Percentiles rank a stretch among this genome's conserved stretches.
Evolutionary conservation across 1,140 invertebrate genomes (phyloP).

Genomic region (Caerostris extrusa): DNA sequence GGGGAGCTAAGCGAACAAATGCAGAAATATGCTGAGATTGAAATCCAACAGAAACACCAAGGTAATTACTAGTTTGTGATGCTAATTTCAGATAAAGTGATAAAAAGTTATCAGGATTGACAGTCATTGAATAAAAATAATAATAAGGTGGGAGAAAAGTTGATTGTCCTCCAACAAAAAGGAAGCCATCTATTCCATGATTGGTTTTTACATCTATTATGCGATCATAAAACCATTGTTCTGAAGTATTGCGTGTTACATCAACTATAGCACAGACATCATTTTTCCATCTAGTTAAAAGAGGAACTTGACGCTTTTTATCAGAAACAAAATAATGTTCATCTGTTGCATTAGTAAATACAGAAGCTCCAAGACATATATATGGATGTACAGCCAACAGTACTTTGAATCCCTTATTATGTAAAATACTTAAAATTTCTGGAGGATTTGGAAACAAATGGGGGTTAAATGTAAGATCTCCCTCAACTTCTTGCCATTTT

Average conservation of each 20-base stretch:
- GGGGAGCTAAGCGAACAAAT: conserved; percentile 93
- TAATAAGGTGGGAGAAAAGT: conserved; percentile 75
- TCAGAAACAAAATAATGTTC: conserved; percentile 77
- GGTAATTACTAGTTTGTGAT: conserved; percentile 58
- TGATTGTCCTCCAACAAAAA: conserved; percentile 83
- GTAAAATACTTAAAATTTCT: conserved; percentile 90
- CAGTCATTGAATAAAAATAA: conserved; percentile 78
- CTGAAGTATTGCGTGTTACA: conserved; percentile 89
- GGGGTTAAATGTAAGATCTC: conserved; percentile 82
- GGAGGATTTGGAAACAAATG: conserved; percentile 87
- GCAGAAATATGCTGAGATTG: conserved; percentile 75
- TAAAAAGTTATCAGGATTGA: conserved; percentile 91
- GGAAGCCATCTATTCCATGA: conserved; percentile 93
- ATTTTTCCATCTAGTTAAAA: conserved; percentile 78
- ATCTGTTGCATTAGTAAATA: conserved; percentile 75
- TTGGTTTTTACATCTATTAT: conserved; percentile 83
- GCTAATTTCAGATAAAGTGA: conserved; percentile 83
- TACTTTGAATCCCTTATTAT: conserved; percentile 91
- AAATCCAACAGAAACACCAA: conserved; percentile 76
- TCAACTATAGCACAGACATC: conserved; percentile 87
- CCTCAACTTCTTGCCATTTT: conserved; percentile 83
- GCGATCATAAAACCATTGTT: conserved; percentile 90
- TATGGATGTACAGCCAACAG: conserved; percentile 91
- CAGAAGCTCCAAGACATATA: conserved; percentile 76
- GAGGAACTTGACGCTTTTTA: conserved; percentile 73